These are phyloP conservation scores for Parambassis ranga DNA, from an alignment of 2,797 vertebrate species.

Conservation along the genomic window DNA sequence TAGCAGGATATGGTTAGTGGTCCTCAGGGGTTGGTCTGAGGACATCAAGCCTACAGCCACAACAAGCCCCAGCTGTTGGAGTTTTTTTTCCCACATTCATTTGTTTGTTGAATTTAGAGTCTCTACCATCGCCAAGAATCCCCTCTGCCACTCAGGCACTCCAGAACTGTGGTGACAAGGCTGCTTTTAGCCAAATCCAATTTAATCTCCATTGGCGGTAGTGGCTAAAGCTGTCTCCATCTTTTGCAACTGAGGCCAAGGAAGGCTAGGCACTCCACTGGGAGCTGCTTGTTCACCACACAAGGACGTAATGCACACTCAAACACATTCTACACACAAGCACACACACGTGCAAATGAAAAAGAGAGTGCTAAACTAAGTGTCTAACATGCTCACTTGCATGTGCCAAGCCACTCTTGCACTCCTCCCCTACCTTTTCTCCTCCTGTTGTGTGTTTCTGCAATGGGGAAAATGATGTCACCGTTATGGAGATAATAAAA, in stretches of 20 bases:
- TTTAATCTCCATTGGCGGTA: constrained; percentile 71
- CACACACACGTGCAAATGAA: not conserved
- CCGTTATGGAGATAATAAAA: constrained; percentile 43
- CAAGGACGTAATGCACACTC: constrained; percentile 29
- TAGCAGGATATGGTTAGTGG: constrained; percentile 55
- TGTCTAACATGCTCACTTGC: constrained; percentile 12
- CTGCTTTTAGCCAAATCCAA: constrained; percentile 75
- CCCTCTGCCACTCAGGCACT: constrained; percentile 57
- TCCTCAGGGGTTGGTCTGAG: constrained; percentile 61
- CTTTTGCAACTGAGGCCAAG: constrained; percentile 38
- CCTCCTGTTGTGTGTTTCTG: constrained; percentile 12
- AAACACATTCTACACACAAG: constrained; percentile 1
- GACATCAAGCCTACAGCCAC: constrained; percentile 60
- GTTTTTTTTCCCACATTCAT: constrained; percentile 41
- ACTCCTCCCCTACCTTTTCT: not conserved
- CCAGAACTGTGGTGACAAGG: constrained; percentile 57
- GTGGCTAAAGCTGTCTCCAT: constrained; percentile 68
- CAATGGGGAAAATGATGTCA: constrained; percentile 45
- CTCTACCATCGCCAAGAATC: constrained; percentile 57
- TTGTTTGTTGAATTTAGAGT: constrained; percentile 71
- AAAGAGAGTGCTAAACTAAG: constrained; percentile 2
- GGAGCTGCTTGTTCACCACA: constrained; percentile 45
- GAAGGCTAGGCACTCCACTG: constrained; percentile 37
- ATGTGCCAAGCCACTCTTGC: not conserved
- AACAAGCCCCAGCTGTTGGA: constrained; percentile 67